phyloP scores from a whole-genome alignment of 2,888 invertebrate species.

The Eupithecia tripunctaria region DNA sequence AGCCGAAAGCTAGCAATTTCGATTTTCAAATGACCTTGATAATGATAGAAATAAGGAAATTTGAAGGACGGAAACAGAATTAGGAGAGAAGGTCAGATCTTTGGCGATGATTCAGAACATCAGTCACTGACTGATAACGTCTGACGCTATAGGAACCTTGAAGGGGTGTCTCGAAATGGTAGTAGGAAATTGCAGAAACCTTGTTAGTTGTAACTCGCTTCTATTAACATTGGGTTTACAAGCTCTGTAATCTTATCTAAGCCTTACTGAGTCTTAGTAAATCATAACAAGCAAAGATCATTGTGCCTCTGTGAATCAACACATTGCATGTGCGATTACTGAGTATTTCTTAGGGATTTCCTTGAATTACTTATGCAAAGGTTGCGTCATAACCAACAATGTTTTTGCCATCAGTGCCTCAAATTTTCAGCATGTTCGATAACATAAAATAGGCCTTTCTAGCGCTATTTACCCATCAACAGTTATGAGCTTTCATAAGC shows the following conservation, averaged over 20 bases:
- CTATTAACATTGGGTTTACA: slow-evolving; percentile 9
- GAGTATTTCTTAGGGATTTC: slow-evolving; percentile 12
- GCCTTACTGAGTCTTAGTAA: slow-evolving; percentile 31
- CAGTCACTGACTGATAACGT: neutral
- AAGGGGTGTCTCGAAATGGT: neutral
- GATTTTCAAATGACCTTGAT: neutral
- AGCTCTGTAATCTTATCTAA: slow-evolving; percentile 36
- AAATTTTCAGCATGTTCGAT: neutral
- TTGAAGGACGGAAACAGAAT: neutral
- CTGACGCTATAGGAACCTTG: neutral
- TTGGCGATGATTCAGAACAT: neutral
- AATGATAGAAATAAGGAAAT: neutral
- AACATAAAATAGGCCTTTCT: neutral
- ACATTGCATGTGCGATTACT: slow-evolving; percentile 13
- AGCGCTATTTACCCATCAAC: neutral
- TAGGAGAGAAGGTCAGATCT: neutral
- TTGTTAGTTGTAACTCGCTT: neutral
- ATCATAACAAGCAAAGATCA: slow-evolving; percentile 26
- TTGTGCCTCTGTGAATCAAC: slow-evolving; percentile 25
- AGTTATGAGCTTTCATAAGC: neutral
- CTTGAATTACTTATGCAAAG: slow-evolving; percentile 1
- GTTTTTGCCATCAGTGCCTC: neutral
- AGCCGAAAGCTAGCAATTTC: neutral
- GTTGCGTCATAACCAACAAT: neutral
- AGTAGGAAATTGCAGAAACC: neutral